phyloP scores from a whole-genome alignment of 2,797 vertebrate species.

The Philypnodon macrostomus region DNA sequence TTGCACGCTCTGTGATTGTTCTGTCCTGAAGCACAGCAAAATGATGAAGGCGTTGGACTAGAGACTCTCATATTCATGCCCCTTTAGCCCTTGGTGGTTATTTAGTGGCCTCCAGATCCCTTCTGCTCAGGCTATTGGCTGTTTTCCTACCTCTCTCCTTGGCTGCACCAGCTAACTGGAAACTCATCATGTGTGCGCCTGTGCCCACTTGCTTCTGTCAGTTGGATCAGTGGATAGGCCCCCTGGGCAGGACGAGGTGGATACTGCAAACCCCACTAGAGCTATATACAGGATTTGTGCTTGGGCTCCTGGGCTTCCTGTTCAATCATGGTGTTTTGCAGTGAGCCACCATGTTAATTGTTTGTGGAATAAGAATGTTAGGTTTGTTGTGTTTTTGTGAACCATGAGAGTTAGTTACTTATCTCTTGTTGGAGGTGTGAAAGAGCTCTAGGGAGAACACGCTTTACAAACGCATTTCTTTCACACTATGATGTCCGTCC shows the following conservation, averaged over 20 bases:
- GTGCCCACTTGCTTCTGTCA: slow-evolving; percentile 38
- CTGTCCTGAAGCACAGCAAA: slow-evolving; percentile 41
- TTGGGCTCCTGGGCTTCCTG: slow-evolving; percentile 22
- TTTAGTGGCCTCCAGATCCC: slow-evolving; percentile 56
- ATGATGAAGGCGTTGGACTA: slow-evolving; percentile 40
- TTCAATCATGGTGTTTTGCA: slow-evolving; percentile 47
- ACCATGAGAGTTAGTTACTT: slow-evolving; percentile 41
- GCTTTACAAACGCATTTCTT: slow-evolving; percentile 59
- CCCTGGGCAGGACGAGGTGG: slow-evolving; percentile 42
- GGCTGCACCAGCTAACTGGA: slow-evolving; percentile 54
- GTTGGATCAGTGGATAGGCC: slow-evolving; percentile 41
- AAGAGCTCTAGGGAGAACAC: slow-evolving; percentile 47
- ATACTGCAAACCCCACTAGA: slow-evolving; percentile 39
- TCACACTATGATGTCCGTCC: slow-evolving; percentile 29
- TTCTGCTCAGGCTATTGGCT: slow-evolving; percentile 50
- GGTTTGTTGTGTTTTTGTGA: slow-evolving; percentile 26
- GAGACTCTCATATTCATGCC: slow-evolving; percentile 24
- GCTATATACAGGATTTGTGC: slow-evolving; percentile 32
- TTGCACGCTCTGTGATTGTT: slow-evolving; percentile 26
- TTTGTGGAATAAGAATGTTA: slow-evolving; percentile 49
- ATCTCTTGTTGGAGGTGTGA: slow-evolving; percentile 59
- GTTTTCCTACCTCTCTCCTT: slow-evolving; percentile 40
- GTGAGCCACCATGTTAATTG: slow-evolving; percentile 59
- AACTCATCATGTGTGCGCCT: slow-evolving; percentile 48
- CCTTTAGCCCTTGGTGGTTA: slow-evolving; percentile 46